Evolutionary conservation across 1,140 invertebrate species (phyloP), one percentile per base, ranked within the genome.

Genomic region (Drosophila sturtevanti): DNA sequence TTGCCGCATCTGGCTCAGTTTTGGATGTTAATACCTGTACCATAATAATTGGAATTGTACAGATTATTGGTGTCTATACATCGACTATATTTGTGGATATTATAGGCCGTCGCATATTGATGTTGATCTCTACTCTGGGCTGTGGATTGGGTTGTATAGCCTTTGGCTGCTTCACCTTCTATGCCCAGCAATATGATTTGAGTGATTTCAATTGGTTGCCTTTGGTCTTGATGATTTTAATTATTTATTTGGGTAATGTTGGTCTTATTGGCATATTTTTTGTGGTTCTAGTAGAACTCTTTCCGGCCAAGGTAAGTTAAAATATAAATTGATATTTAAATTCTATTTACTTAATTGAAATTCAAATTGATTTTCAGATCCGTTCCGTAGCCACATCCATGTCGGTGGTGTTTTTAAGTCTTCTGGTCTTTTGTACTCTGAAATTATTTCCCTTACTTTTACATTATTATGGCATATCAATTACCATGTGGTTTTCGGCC

Each of bases 21-120:
- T 71, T 97, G 0, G 91, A 94, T 18, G 91, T 95, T 0, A 93
- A 93, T 18, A 81, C 95, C 2, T 93, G 94, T 9, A 94, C 97
- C 0, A 96, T 98, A 52, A 94, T 97, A 5, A 94, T 98, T 1
- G 96, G 95, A 0, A 54, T 78, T 0, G 80, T 91, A 0, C 91
- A 92, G 68, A 87, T 92, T 18, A 65, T 91, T 0, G 84, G 81
- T 5, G 81, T 84, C 0, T 75, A 90, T 11, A 81, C 79, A 4
- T 89, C 91, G 0, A 86, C 91, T 5, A 75, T 91, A 31, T 68
- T 92, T 1, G 79, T 92, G 16, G 92, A 92, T 41, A 77, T 82
- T 7, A 64, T 82, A 31, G 92, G 92, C 16, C 77, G 91, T 56
- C 76, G 82, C 10, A 77, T 90, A 0, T 70, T 92, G 3, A 78